Evolutionary conservation across 2,797 vertebrate species (phyloP).

Genomic region (Otus scops): DNA sequence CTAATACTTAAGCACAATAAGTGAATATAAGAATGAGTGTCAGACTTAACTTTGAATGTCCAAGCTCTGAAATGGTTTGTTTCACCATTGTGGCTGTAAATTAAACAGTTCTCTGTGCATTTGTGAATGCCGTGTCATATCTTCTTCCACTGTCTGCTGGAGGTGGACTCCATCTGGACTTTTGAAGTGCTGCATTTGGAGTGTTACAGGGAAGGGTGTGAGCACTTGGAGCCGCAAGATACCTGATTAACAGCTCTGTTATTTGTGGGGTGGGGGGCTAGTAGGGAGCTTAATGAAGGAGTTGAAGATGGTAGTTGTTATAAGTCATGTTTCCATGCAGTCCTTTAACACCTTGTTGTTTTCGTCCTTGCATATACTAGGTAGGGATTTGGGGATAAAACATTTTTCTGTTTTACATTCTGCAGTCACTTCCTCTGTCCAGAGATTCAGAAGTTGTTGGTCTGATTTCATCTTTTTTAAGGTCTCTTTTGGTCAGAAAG

Average conservation of each 20-base stretch:
- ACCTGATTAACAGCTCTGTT: neutral
- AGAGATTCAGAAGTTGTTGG: neutral
- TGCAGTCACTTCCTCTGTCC: neutral
- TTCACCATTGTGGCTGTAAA: slow-evolving; percentile 71
- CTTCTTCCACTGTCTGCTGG: slow-evolving; percentile 49
- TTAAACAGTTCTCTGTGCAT: slow-evolving; percentile 73
- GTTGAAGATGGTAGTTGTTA: neutral
- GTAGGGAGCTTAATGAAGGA: neutral
- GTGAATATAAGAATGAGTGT: slow-evolving; percentile 67
- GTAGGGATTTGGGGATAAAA: neutral
- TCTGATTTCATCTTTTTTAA: neutral
- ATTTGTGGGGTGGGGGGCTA: neutral
- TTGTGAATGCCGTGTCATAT: slow-evolving; percentile 63
- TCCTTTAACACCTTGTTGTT: neutral
- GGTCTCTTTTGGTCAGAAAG: neutral
- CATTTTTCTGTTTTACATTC: neutral
- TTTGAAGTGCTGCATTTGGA: neutral
- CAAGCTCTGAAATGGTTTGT: slow-evolving; percentile 68
- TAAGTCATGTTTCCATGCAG: neutral
- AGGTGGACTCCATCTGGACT: slow-evolving; percentile 20
- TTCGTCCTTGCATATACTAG: neutral
- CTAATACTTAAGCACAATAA: slow-evolving; percentile 70
- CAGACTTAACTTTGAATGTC: slow-evolving; percentile 73
- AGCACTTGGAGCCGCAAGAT: neutral
- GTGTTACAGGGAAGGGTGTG: slow-evolving; percentile 1